Percentiles rank a stretch among this genome's conserved stretches.
Conservation (phyloP, 2,113 vertebrate genomes). For the Phalacrocorax aristotelis region DNA sequence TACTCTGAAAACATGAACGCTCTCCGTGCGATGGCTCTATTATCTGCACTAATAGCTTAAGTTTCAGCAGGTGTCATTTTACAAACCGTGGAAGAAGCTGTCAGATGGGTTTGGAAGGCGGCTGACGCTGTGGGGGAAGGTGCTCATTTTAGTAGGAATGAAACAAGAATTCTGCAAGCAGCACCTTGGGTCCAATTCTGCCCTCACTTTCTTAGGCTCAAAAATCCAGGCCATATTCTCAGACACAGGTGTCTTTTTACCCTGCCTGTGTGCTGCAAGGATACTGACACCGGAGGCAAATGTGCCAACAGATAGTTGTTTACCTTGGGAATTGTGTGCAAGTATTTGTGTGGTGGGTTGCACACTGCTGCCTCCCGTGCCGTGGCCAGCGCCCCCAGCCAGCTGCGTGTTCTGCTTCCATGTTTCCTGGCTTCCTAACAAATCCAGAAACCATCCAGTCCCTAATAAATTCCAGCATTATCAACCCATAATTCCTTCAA, state of each 20-base stretch:
- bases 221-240: neutral
- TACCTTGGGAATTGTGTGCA: neutral
- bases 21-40: constrained; percentile 53
- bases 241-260: neutral
- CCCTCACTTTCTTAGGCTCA: neutral
- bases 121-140: neutral
- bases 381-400: neutral
- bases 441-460: neutral
- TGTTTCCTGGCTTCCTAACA: neutral
- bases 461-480: constrained; percentile 50
- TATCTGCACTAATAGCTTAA: constrained; percentile 53
- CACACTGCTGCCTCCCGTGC: rapidly evolving
- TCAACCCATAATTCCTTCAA: constrained; percentile 31
- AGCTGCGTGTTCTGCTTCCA: neutral
- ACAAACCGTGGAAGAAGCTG: constrained; percentile 18
- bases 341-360: neutral
- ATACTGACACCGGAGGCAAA: rapidly evolving
- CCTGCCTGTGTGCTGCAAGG: neutral
- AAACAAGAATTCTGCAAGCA: neutral
- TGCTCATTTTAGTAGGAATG: neutral
- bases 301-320: rapidly evolving
- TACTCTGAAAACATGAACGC: constrained; percentile 32
- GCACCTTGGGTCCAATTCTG: neutral
- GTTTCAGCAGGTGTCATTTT: constrained; percentile 42
- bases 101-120: constrained; percentile 44